A percentile compares a stretch with the other conserved stretches of the same genome.
These are phyloP conservation scores for Tamandua tetradactyla DNA, from an alignment of 2,797 vertebrate species.

Conservation along the genomic window DNA sequence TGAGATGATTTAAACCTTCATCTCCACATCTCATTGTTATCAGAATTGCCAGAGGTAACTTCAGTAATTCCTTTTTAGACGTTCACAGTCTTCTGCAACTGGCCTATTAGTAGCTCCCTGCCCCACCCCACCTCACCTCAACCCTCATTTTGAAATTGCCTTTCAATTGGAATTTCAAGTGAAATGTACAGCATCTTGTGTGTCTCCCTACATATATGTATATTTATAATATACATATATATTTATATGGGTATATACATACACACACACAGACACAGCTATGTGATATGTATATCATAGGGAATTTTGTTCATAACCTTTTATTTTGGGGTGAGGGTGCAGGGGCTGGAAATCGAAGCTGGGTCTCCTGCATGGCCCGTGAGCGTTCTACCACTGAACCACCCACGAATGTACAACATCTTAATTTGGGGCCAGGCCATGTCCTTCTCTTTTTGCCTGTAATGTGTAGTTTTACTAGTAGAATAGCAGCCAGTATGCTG, in stretches of 20 bases:
- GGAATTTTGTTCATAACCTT: no score
- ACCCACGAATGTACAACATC: no score
- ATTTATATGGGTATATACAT: no score
- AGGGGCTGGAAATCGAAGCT: no score
- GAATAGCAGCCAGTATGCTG: not conserved
- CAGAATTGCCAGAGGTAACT: not conserved
- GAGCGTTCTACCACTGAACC: no score
- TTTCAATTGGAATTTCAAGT: not conserved
- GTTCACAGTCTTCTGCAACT: not conserved
- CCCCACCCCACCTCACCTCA: no score
- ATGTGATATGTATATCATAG: no score
- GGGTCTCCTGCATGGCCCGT: no score
- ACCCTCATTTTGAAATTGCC: not conserved
- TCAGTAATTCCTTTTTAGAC: not conserved
- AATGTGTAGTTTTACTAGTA: not conserved
- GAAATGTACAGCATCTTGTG: not conserved
- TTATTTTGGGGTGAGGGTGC: no score
- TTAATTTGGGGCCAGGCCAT: not conserved
- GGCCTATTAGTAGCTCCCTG: not conserved
- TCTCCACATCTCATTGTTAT: not conserved
- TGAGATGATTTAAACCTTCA: slow-evolving; percentile 43
- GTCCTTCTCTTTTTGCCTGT: not conserved
- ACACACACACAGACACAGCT: no score
- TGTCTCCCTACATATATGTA: no score
- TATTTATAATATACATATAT: no score